phyloP scores from a whole-genome alignment of 1,140 invertebrate species.

The Triops cancriformis region DNA sequence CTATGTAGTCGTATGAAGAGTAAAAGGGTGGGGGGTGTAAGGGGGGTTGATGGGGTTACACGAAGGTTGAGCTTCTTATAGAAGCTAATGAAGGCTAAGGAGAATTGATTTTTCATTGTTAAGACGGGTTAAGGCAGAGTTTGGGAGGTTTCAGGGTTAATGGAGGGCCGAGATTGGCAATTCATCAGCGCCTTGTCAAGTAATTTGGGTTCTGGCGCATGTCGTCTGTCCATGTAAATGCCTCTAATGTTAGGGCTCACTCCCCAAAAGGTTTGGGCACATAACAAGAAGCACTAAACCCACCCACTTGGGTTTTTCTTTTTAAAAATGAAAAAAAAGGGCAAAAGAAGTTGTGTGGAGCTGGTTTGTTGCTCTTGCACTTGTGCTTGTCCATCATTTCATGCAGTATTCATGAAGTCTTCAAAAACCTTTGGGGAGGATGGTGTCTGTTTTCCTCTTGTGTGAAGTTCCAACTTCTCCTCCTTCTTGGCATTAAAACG shows the following conservation, averaged over 20 bases:
- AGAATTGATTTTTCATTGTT: conserved; percentile 7
- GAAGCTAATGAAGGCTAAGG: background rate
- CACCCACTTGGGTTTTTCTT: background rate
- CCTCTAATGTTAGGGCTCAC: conserved; percentile 12
- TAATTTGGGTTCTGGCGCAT: conserved; percentile 11
- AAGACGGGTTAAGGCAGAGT: background rate
- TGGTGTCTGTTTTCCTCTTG: background rate
- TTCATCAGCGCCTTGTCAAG: conserved; percentile 12
- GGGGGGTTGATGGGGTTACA: too few species aligned
- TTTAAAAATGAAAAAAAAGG: background rate
- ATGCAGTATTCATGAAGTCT: conserved; percentile 1
- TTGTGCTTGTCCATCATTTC: background rate
- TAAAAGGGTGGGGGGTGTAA: too few species aligned
- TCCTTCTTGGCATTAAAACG: background rate
- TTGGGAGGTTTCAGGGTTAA: background rate
- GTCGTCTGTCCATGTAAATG: conserved; percentile 9
- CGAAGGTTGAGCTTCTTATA: too few species aligned
- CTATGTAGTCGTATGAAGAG: too few species aligned
- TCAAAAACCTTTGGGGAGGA: background rate
- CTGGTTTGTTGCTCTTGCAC: background rate
- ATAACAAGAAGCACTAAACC: conserved; percentile 10
- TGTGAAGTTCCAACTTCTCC: background rate
- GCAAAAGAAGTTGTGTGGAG: background rate
- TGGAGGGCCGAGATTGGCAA: background rate
- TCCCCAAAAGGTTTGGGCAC: background rate